phyloP scores from a whole-genome alignment of 2,113 vertebrate genomes.

The Gallinago jamesoni region DNA sequence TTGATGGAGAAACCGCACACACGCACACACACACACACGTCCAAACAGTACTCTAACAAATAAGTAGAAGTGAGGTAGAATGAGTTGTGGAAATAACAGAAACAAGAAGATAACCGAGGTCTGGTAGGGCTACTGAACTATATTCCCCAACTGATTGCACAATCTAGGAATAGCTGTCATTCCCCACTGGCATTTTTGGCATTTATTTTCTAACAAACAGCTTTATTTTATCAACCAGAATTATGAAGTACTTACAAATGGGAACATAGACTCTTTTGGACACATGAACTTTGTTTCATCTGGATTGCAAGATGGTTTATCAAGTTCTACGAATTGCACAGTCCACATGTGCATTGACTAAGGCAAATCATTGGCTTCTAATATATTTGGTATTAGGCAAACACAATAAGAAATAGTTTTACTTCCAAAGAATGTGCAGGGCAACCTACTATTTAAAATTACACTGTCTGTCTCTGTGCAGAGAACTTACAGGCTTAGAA shows the following conservation, averaged over 20 bases:
- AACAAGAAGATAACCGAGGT: not conserved
- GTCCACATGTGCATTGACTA: not conserved
- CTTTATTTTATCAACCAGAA: not conserved
- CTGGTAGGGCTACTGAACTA: not conserved
- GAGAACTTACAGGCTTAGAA: not conserved
- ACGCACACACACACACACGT: not conserved
- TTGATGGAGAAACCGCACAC: not conserved
- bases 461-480: not conserved
- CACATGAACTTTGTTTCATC: not conserved
- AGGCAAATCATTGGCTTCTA: not conserved
- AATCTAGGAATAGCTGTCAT: not conserved
- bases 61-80: not conserved
- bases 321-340: not conserved
- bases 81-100: not conserved
- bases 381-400: not conserved
- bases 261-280: not conserved
- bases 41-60: not conserved
- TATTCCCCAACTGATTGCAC: not conserved
- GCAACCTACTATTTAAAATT: not conserved
- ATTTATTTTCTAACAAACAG: not conserved
- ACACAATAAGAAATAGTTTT: not conserved
- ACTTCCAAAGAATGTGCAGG: not conserved
- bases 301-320: not conserved
- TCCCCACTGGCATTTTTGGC: not conserved
- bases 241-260: not conserved